These are phyloP conservation scores for Adelosebastes latens DNA, from an alignment of 2,797 vertebrate genomes.

Conservation along the genomic window DNA sequence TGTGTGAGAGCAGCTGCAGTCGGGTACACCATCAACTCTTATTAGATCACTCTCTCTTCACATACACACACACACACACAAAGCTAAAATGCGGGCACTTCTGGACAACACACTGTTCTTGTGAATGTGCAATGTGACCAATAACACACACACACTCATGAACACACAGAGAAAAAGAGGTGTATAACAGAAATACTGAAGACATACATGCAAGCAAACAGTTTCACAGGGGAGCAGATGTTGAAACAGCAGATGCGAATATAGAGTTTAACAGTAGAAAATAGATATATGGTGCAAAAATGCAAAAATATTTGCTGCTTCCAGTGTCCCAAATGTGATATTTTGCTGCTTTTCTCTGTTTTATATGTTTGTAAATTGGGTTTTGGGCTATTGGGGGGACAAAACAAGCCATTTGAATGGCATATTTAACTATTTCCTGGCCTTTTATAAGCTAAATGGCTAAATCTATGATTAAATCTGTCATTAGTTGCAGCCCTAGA, in stretches of 20 bases:
- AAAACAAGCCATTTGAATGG: background rate
- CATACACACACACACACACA: conserved; percentile 1
- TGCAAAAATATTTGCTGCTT: background rate
- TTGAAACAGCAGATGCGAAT: background rate
- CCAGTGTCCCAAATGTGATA: background rate
- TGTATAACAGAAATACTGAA: background rate
- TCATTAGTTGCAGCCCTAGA: background rate
- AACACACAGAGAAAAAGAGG: background rate
- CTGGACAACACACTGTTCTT: conserved; percentile 23
- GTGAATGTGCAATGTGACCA: conserved; percentile 14
- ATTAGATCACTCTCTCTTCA: conserved; percentile 68
- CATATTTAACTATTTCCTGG: background rate
- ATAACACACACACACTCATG: background rate
- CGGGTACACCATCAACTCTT: conserved; percentile 69
- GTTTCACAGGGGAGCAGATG: background rate
- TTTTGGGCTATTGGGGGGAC: background rate
- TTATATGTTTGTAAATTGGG: background rate
- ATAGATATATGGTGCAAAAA: background rate
- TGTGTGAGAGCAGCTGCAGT: conserved; percentile 75
- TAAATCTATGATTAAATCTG: background rate
- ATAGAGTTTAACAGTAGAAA: background rate
- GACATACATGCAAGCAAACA: background rate
- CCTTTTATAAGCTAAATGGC: background rate
- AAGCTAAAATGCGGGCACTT: background rate
- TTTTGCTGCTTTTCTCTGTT: background rate